These are phyloP conservation scores for Oligia latruncula DNA, from an alignment of 2,888 invertebrate genomes.

Conservation along the genomic window DNA sequence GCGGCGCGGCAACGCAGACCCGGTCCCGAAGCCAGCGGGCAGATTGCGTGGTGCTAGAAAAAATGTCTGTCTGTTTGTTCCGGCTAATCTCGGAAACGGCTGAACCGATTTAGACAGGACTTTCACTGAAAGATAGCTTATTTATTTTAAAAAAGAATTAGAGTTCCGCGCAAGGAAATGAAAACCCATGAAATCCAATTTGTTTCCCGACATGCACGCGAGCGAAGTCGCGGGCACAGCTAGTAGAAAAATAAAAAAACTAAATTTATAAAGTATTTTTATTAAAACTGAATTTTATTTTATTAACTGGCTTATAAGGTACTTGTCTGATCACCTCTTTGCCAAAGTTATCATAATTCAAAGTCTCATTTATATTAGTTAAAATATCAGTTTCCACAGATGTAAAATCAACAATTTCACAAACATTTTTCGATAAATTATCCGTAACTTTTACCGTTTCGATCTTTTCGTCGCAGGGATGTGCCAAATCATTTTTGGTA, in stretches of 20 bases:
- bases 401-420: constrained; percentile 81
- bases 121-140: no score
- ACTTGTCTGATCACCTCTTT: constrained; percentile 78
- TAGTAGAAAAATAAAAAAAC: not conserved
- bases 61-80: no score
- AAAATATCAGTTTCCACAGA: constrained; percentile 75
- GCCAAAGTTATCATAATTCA: constrained; percentile 84
- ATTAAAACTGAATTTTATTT: constrained; percentile 81
- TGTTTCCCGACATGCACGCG: no score
- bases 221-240: not conserved
- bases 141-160: no score
- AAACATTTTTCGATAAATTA: not conserved
- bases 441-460: not conserved
- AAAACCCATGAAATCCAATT: no score
- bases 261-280: constrained; percentile 69
- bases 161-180: no score
- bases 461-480: not conserved
- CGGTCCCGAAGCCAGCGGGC: no score
- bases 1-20: no score
- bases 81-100: no score
- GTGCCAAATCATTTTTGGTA: not conserved
- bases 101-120: no score
- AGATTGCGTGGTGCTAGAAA: no score
- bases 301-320: constrained; percentile 79
- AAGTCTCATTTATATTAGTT: constrained; percentile 81